These are phyloP conservation scores for Chironomus striatipennis DNA, from an alignment of 1,140 invertebrate genomes.

Conservation along the genomic window DNA sequence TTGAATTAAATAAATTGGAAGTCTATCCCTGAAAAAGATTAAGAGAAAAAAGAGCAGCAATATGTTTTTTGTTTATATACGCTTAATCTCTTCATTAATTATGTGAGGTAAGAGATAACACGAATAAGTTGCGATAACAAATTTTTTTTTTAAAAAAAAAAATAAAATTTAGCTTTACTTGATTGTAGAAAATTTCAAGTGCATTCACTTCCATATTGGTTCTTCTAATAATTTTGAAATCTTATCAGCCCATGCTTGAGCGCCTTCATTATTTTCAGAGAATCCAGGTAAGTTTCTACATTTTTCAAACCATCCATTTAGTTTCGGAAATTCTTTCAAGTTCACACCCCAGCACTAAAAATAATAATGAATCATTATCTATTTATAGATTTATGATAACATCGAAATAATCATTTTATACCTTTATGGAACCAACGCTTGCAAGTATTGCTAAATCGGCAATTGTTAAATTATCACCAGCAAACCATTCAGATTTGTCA, in stretches of 20 bases:
- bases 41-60: neutral
- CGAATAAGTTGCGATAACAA: neutral
- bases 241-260: neutral
- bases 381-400: neutral
- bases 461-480: neutral
- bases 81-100: neutral
- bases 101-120: neutral
- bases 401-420: neutral
- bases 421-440: neutral
- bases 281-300: neutral
- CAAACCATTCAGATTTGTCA: neutral
- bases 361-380: neutral
- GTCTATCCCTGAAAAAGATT: neutral
- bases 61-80: neutral
- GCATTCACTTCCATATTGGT: neutral
- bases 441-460: slow-evolving; percentile 1
- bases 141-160: neutral
- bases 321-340: slow-evolving; percentile 4
- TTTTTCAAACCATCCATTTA: neutral
- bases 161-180: neutral
- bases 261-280: neutral
- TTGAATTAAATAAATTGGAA: too few species aligned
- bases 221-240: slow-evolving; percentile 4
- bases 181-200: neutral
- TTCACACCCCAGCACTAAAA: slow-evolving; percentile 4